Conservation (phyloP, 2,797 vertebrate species). For the Enteromius treurensis region DNA sequence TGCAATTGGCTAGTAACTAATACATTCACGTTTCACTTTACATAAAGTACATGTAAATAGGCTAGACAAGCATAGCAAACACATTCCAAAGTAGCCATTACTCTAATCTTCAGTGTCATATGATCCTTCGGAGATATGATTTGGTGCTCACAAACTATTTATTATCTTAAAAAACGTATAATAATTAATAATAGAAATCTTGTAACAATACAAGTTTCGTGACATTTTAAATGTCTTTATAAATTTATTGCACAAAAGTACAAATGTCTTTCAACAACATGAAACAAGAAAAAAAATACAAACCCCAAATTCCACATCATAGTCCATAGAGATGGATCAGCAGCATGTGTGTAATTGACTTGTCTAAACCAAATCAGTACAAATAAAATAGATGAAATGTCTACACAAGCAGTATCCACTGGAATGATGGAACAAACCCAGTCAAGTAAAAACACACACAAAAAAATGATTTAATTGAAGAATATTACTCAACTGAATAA, state of each 20-base stretch:
- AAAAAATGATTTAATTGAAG: neutral
- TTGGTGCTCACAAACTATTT: neutral
- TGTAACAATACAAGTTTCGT: neutral
- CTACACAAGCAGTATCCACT: neutral
- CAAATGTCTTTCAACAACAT: neutral
- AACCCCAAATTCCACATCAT: neutral
- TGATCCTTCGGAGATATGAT: neutral
- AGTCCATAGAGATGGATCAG: neutral
- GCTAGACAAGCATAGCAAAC: neutral
- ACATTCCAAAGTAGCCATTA: neutral
- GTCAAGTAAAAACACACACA: neutral
- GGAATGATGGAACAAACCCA: neutral
- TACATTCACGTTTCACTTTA: neutral
- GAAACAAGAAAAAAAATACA: neutral
- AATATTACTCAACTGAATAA: neutral
- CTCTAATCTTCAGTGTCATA: neutral
- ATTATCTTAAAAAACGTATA: neutral
- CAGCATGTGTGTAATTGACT: neutral
- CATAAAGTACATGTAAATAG: neutral
- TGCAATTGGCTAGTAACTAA: neutral
- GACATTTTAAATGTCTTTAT: neutral
- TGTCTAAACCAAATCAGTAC: neutral
- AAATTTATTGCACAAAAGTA: neutral
- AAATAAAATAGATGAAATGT: neutral
- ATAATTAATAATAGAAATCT: neutral